Percentiles rank a stretch among this genome's conserved stretches.
These are phyloP conservation scores for Caranx ignobilis DNA, from an alignment of 2,113 vertebrate genomes.

Conservation along the genomic window DNA sequence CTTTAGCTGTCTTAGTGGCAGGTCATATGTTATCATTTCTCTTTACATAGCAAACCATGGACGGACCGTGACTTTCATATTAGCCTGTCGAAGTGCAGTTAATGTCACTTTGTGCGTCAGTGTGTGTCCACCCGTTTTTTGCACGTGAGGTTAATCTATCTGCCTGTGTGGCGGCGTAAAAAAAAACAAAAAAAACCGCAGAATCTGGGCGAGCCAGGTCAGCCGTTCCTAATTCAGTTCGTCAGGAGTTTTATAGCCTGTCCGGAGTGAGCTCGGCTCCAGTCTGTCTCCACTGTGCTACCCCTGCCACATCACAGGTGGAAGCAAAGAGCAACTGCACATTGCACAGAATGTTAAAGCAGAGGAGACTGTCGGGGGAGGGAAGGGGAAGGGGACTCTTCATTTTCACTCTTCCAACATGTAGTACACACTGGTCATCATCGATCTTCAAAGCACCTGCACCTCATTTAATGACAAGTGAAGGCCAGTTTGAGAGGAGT, in stretches of 20 bases:
- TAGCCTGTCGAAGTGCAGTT: slow-evolving; percentile 18
- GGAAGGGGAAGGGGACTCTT: slow-evolving; percentile 36
- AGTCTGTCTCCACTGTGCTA: slow-evolving; percentile 70
- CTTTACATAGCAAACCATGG: not conserved
- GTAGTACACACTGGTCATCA: slow-evolving; percentile 5
- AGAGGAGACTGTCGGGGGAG: not conserved
- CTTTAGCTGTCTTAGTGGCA: not conserved
- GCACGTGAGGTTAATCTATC: slow-evolving; percentile 6
- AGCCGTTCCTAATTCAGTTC: slow-evolving; percentile 45
- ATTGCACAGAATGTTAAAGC: slow-evolving; percentile 52
- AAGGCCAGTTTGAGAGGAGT: slow-evolving; percentile 2
- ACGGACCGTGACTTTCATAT: not conserved
- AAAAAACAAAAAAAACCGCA: not conserved
- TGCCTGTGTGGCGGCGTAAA: slow-evolving; percentile 13
- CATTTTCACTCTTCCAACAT: slow-evolving; percentile 34
- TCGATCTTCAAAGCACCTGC: slow-evolving; percentile 22
- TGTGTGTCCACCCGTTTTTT: slow-evolving; percentile 33
- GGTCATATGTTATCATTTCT: not conserved
- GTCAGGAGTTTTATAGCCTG: slow-evolving; percentile 65
- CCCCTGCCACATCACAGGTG: slow-evolving; percentile 79
- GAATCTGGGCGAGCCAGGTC: slow-evolving; percentile 43
- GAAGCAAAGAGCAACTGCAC: slow-evolving; percentile 58
- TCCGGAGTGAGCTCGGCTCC: slow-evolving; percentile 62
- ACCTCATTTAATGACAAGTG: not conserved
- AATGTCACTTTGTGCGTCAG: not conserved